Conservation (phyloP, 2,888 invertebrate genomes). For the Syritta pipiens region DNA sequence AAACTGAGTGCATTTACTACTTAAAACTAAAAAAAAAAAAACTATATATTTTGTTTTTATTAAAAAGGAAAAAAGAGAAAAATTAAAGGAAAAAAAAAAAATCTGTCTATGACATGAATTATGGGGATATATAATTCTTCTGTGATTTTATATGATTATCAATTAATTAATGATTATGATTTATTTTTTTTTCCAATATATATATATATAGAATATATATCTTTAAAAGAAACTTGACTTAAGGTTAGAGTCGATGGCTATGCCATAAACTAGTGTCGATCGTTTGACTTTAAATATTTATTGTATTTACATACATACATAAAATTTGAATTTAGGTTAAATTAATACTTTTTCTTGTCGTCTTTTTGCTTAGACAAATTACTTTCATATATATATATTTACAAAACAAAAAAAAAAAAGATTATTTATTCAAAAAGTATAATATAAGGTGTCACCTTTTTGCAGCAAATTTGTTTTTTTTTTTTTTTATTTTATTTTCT, state of each 20-base stretch:
- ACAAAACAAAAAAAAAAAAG: constrained; percentile 44
- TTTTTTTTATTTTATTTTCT: constrained; percentile 44
- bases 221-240: no score
- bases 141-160: constrained; percentile 59
- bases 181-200: constrained; percentile 11
- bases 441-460: constrained; percentile 7
- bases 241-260: no score
- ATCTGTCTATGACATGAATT: constrained; percentile 30
- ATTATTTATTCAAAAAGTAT: constrained; percentile 41
- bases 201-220: constrained; percentile 28
- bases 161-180: constrained; percentile 5
- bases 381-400: constrained; percentile 46
- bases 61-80: no score
- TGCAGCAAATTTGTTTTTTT: not conserved
- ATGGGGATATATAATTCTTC: constrained; percentile 62
- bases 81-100: no score
- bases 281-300: no score
- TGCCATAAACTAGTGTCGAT: no score
- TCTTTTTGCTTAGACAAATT: constrained; percentile 36
- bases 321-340: constrained; percentile 34
- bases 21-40: constrained; percentile 14
- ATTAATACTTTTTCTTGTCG: constrained; percentile 18
- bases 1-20: not conserved
- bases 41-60: constrained; percentile 19
- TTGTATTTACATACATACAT: no score